Evolutionary conservation across 2,797 vertebrate genomes (phyloP), one percentile per base, ranked within the genome.

Genomic region (Oreochromis mossambicus): DNA sequence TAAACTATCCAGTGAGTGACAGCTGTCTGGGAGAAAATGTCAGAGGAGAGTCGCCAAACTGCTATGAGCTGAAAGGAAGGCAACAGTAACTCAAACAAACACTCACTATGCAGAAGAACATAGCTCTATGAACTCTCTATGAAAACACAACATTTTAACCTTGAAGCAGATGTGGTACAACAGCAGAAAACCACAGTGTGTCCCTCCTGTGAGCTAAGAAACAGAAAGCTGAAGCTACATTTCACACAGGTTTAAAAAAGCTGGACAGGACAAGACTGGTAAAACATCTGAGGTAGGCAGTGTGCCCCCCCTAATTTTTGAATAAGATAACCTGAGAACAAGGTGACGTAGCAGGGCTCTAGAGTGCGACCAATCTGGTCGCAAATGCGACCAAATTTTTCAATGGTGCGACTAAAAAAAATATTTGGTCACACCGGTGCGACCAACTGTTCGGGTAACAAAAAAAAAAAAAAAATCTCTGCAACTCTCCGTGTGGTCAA

Each of bases 121-220:
- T 36, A 61, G 32, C 56, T 61, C 9, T 61, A 11, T 0, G 29
- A 61, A 34, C 29, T 15, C 17, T 66, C 0, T 21, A 13, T 66
- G 19, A 66, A 24, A n/a, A 8, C 12, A 41, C 12, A 41, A 41
- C n/a, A 61, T 41, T 66, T 61, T 21, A 41, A 41, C 61, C 61
- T 66, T 41, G 1, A 66, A 41, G 19, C 7, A 21, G 7, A 66
- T 66, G 61, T 13, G 12, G 34, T 66, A 66, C 34, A 41, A 0
- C 61, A 66, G 36, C 36, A 61, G 61, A 14, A 66, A 21, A 41
- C 1, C 34, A 21, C 34, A 21, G 34, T 38, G 34, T 0, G 3
- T 38, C 19, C 58, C 2, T 36, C 10, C 56, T 61, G 9, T 36
- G 56, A 61, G 32, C 56, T 36, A 36, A 36, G 1, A 61, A 61